A percentile compares a stretch with the other conserved stretches of the same genome.
Evolutionary conservation across 1,140 invertebrate genomes (phyloP).

Genomic region (Drosophila rufa): DNA sequence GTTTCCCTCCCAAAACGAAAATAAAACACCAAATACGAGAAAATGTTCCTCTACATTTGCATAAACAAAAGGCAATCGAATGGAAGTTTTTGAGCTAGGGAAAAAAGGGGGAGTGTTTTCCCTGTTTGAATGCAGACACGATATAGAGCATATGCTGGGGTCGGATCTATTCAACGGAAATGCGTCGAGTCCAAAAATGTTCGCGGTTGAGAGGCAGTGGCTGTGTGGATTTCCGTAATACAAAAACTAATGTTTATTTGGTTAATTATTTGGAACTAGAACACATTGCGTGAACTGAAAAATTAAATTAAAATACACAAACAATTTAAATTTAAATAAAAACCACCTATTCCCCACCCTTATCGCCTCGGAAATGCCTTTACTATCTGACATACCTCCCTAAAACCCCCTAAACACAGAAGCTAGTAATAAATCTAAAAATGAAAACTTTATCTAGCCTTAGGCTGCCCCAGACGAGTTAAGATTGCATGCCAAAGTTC

Average conservation of each 20-base stretch:
- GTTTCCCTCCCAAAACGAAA: slow-evolving; percentile 41
- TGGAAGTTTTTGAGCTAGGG: slow-evolving; percentile 4
- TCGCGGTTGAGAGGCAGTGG: slow-evolving; percentile 19
- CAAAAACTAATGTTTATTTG: slow-evolving; percentile 64
- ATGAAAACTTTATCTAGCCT: slow-evolving; percentile 21
- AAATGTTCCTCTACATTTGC: slow-evolving; percentile 63
- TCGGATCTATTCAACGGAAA: slow-evolving; percentile 53
- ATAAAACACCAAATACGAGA: slow-evolving; percentile 28
- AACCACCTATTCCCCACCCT: not conserved
- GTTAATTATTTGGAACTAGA: slow-evolving; percentile 21
- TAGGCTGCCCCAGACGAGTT: slow-evolving; percentile 1
- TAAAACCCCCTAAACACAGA: not conserved
- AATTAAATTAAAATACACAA: not conserved
- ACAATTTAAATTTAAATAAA: no score
- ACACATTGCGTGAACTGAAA: not conserved
- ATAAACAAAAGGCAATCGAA: slow-evolving; percentile 70
- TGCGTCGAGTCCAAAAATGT: slow-evolving; percentile 37
- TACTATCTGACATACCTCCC: slow-evolving; percentile 1
- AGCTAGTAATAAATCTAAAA: slow-evolving; percentile 4
- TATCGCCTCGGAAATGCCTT: slow-evolving; percentile 27
- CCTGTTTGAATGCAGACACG: slow-evolving; percentile 20
- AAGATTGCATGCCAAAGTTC: slow-evolving; percentile 19
- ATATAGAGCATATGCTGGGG: slow-evolving; percentile 69
- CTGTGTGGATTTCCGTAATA: slow-evolving; percentile 51
- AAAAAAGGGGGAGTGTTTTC: slow-evolving; percentile 2